Conservation (phyloP, 2,888 invertebrate species). For the Metellina segmentata region DNA sequence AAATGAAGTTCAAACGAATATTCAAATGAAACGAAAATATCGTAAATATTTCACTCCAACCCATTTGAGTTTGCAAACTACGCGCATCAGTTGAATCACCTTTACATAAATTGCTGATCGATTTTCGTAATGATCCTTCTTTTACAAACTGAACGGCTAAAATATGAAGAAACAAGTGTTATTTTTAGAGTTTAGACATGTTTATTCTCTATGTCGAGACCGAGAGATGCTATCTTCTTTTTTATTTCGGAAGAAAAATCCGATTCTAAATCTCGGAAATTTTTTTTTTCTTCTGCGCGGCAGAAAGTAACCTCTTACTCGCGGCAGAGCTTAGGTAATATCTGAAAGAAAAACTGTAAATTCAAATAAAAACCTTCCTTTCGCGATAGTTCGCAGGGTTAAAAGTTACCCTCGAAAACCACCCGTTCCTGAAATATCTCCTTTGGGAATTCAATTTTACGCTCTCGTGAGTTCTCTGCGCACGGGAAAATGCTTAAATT, state of each 20-base stretch:
- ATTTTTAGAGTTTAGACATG: neutral
- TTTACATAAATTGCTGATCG: neutral
- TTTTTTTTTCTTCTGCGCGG: neutral
- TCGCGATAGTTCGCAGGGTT: constrained; percentile 20
- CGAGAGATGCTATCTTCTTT: neutral
- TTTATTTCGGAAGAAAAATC: neutral
- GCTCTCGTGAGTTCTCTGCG: constrained; percentile 22
- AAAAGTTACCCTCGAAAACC: constrained; percentile 45
- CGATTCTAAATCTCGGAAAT: constrained; percentile 21
- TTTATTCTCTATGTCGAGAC: neutral
- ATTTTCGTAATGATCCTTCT: neutral
- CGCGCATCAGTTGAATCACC: neutral
- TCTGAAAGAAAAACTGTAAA: constrained; percentile 43
- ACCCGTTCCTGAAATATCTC: constrained; percentile 52
- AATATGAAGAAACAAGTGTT: neutral
- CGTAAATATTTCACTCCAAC: neutral
- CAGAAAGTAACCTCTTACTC: constrained; percentile 5
- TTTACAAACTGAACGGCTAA: neutral
- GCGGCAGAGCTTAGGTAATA: constrained; percentile 12
- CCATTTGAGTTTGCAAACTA: neutral
- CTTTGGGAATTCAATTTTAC: constrained; percentile 64
- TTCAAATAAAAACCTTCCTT: constrained; percentile 25
- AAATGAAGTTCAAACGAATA: neutral
- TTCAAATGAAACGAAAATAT: neutral
- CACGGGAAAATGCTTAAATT: constrained; percentile 26